These are phyloP conservation scores for Chaenogobius annularis DNA, from an alignment of 2,113 vertebrate genomes.

Conservation along the genomic window DNA sequence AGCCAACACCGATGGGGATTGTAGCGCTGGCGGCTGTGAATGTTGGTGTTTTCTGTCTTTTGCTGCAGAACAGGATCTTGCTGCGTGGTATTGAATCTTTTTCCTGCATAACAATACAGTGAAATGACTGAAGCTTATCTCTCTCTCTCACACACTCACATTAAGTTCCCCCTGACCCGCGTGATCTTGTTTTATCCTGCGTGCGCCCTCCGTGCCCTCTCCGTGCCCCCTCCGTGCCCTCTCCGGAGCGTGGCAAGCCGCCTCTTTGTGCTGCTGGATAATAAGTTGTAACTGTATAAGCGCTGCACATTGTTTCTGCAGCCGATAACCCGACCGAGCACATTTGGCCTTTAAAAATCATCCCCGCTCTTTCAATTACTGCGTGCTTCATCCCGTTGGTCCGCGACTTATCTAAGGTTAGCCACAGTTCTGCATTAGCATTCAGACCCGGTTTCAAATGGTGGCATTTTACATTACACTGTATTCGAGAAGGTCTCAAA, in stretches of 20 bases:
- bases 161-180: conserved; percentile 60
- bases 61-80: too few relatives aligned
- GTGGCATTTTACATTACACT: conserved; percentile 68
- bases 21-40: too few relatives aligned
- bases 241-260: conserved; percentile 39
- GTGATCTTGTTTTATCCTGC: conserved; percentile 51
- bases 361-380: conserved; percentile 67
- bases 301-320: conserved; percentile 67
- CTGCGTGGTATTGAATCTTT: conserved; percentile 31
- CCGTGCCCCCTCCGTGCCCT: conserved; percentile 34
- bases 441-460: conserved; percentile 65
- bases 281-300: conserved; percentile 68
- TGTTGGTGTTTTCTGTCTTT: too few relatives aligned
- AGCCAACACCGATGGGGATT: too few relatives aligned
- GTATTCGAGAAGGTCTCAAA: conserved; percentile 29
- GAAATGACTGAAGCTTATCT: too few relatives aligned
- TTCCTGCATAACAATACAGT: background rate
- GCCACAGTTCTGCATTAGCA: conserved; percentile 65
- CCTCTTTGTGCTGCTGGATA: conserved; percentile 53
- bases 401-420: conserved; percentile 67
- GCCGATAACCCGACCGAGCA: conserved; percentile 68
- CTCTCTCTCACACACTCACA: too few relatives aligned
- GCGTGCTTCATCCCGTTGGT: conserved; percentile 13
- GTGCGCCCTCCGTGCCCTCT: conserved; percentile 21
- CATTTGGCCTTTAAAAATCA: conserved; percentile 73